A percentile compares a stretch with the other conserved stretches of the same genome.
phyloP scores from a whole-genome alignment of 2,113 vertebrate genomes.

The Stercorarius parasiticus region DNA sequence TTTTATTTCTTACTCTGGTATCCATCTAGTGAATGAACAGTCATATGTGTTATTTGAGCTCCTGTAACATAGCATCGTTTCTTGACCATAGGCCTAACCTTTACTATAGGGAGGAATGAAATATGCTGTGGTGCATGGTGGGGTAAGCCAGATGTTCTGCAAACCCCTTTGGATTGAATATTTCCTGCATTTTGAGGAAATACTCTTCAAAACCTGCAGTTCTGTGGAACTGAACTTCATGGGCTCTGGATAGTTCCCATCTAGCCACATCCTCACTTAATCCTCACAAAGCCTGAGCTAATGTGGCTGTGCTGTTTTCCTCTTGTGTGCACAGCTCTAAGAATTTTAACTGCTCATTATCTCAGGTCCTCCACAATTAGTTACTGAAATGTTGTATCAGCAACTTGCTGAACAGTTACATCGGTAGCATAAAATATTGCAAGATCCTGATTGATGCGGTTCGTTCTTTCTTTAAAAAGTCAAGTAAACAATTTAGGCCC shows the following conservation, averaged over 20 bases:
- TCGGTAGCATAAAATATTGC: background rate
- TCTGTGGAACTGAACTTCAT: background rate
- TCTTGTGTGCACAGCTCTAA: background rate
- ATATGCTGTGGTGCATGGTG: background rate
- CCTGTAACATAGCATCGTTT: background rate
- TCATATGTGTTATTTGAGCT: background rate
- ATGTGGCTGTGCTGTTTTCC: background rate
- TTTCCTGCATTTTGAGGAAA: background rate
- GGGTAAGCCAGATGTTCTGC: background rate
- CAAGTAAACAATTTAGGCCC: background rate
- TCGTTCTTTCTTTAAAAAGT: background rate
- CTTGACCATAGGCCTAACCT: background rate
- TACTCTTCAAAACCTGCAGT: background rate
- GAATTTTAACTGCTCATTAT: background rate
- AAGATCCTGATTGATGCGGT: background rate
- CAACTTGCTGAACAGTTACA: background rate
- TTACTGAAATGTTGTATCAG: background rate
- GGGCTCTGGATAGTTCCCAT: background rate
- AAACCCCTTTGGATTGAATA: background rate
- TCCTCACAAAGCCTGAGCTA: background rate
- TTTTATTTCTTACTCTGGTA: background rate
- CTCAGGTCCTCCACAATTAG: background rate
- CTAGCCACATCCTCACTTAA: background rate
- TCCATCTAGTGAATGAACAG: background rate
- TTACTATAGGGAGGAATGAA: background rate